Base-by-base conservation (phyloP, 1,140 invertebrate genomes). In the Babylonia areolata region DNA sequence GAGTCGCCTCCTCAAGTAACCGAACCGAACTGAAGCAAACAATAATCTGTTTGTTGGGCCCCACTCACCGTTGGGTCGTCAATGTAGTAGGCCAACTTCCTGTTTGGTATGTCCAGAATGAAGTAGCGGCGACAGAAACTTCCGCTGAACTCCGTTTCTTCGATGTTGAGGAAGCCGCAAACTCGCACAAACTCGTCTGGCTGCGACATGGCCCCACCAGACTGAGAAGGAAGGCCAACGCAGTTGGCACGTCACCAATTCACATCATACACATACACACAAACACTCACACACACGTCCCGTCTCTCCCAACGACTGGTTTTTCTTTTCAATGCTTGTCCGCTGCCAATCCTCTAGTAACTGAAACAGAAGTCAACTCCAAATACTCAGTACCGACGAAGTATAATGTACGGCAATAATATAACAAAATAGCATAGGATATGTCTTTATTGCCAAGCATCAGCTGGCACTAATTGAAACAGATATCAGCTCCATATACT, bases 61-160 rank as follows among this genome's bases (percentile, higher is more conserved):
- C n/a, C n/a, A 87, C 89, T 89, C 87, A 92, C 91, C 77, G 80
- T 42, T 37, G 90, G 91, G 51, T 87, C 90, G 64, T 92, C 91
- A 86, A 88, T 90, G 64, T 88, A 92, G 73, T 90, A 92, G 23
- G 84, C 84, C n/a, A 92, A 75, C 82, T 88, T 88, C 33, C 85
- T 86, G 81, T 88, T 88, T 33, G 81, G 84, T 12, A 86, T 86
- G 73, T 91, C 89, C 15, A 92, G 85, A 37, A 90, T 81, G 71
- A 92, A 92, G 80, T 90, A 92, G 81, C 91, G 85, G 35, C 91
- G 85, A 46, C 80, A 88, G 73, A 91, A 92, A 73, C 86, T 88
- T 17, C 88, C 89, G 83, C 88, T 90, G 75, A 84, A 81, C 73
- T 92, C 91, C 2, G 87, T 87, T 75, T 92, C 90, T 69, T 88